Base-by-base conservation (phyloP, 2,888 invertebrate species). In the Aphelenchoides bicaudatus region DNA sequence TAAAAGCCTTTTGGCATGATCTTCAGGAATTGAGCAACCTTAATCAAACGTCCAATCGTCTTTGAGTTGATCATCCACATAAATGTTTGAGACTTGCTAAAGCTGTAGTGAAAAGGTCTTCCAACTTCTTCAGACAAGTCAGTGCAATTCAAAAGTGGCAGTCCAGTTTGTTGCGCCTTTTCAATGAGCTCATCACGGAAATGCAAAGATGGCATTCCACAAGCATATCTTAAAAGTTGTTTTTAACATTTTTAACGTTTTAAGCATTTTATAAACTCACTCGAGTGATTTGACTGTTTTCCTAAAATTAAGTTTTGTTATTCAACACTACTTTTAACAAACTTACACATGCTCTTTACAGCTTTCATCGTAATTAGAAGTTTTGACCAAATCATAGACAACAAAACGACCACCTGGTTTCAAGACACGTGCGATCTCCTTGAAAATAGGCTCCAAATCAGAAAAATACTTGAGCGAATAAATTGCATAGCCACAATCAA, bases 131-230 rank as follows among this genome's bases (percentile, higher is more conserved):
- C 54, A 25, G 37, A 31, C 25, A 67, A 39, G 47, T 67, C 58
- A n/a, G 65, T 53, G 23, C 58, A 21, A 19, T 58, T 52, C 28
- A 68, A 53, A 16, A 73, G 61, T 23, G 47, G 28, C 27, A 72
- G 46, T 21, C 67, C 73, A 38, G 46, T 47, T 6, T 39, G 34
- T 43, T 60, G 58, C 1, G 73, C 73, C 13, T 63, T 50, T 21
- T 64, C 48, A 6, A 75, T 59, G 67, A 78, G 66, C 50, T 78
- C 73, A 6, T 52, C 47, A 49, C 70, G 58, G 1, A 69, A 67
- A 61, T 77, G 77, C 3, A 77, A 56, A 10, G 72, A 60, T 0
- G 77, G 77, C 77, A 77, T 77, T 46, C 77, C 77, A 59, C 77
- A 77, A 1, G 73, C 73, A 50, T 68, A 75, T n/a, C n/a, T n/a